Evolutionary conservation across 1,140 invertebrate genomes (phyloP).

Genomic region (Trichomalopsis sarcophagae): DNA sequence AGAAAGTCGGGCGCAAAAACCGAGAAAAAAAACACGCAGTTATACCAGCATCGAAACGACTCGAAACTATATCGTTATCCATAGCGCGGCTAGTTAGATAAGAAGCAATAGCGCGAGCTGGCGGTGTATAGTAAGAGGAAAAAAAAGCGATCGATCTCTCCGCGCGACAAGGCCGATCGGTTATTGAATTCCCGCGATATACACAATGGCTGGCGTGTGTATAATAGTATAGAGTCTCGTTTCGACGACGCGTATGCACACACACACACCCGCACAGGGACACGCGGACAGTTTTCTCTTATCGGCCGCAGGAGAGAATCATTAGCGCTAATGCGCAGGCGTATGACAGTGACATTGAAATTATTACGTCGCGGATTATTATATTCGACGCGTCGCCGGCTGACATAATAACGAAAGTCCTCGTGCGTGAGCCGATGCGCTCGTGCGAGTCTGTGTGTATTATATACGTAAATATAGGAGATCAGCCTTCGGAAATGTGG

Average conservation of each 20-base stretch:
- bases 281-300: neutral
- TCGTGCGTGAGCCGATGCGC: too few relatives aligned
- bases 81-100: slow-evolving; percentile 8
- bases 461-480: neutral
- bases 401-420: slow-evolving; percentile 56
- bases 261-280: too few relatives aligned
- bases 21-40: neutral
- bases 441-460: neutral
- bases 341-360: slow-evolving; percentile 58
- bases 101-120: slow-evolving; percentile 20
- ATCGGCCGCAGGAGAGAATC: neutral
- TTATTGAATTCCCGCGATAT: slow-evolving; percentile 54
- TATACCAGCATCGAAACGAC: neutral
- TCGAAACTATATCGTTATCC: slow-evolving; percentile 7
- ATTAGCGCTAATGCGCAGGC: neutral
- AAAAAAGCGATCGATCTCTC: slow-evolving; percentile 34
- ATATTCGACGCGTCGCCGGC: slow-evolving; percentile 55
- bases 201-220: neutral
- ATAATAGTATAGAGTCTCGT: neutral
- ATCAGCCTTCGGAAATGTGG: slow-evolving; percentile 6
- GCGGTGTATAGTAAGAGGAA: neutral
- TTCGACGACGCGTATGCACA: neutral
- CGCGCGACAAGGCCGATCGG: slow-evolving; percentile 49
- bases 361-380: slow-evolving; percentile 54
- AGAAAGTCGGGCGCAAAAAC: neutral